Base-by-base conservation (phyloP, 1,140 invertebrate genomes). In the Neotoxoptera formosana region DNA sequence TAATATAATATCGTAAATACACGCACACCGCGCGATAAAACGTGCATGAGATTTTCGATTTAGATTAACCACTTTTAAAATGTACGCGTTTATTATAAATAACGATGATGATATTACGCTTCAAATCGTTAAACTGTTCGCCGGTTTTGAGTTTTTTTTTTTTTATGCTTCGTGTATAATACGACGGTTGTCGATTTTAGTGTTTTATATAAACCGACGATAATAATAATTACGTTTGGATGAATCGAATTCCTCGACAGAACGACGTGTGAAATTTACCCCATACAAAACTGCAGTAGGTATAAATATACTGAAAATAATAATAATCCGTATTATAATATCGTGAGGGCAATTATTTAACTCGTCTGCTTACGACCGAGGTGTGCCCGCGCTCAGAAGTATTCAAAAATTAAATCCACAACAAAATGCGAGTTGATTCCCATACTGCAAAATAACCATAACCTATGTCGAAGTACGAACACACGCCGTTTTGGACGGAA, bases 1-100 rank as follows among this genome's bases (percentile, higher is more conserved):
- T n/a, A n/a, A n/a, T 86, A 45, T 86, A 41, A 67, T 67, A 36
- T 83, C 34, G 81, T 41, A 83, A 83, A 83, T 84, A 45, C 83
- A 41, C 23, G 60, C 81, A 47, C 6, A n/a, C n/a, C n/a, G n/a
- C n/a, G n/a, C 4, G 45, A 87, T 87, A 47, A 87, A 47, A 87
- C 45, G 30, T 48, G 14, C 45, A 87, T 87, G 14, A 41, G 25
- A 87, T 87, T 87, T 87, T 87, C 14, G 41, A n/a, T 48, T 47
- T 17, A 87, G 45, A 87, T 87, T 47, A 45, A 47, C 45, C 30
- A 4, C 36, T 84, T 84, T 84, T 84, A 84, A 84, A 84, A 84
- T 84, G 36, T 25, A 45, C 21, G 9, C 21, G 9, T 84, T 84
- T 30, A 84, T 84, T 84, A 84, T 84, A 45, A 84, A n/a, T 67